Evolutionary conservation across 2,797 vertebrate species (phyloP).

Genomic region (Enteromius viviparus): DNA sequence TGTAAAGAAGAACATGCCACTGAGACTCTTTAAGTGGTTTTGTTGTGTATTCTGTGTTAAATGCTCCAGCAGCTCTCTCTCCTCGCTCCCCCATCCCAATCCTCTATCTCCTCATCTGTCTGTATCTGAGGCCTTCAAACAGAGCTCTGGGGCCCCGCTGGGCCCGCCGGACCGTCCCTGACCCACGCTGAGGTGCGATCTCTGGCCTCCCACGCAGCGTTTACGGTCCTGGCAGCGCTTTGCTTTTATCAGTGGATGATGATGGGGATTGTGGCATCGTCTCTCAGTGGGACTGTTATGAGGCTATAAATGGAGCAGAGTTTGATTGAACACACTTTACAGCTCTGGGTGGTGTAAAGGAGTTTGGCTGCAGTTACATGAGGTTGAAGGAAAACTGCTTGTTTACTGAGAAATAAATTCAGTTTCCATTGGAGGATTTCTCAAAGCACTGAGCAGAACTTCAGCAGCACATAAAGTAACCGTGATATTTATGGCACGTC

Average conservation of each 20-base stretch:
- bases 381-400: not conserved
- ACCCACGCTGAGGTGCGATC: conserved; percentile 71
- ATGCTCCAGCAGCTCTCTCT: not conserved
- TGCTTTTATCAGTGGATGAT: conserved; percentile 71
- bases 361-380: not conserved
- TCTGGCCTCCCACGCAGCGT: conserved; percentile 51
- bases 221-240: conserved; percentile 77
- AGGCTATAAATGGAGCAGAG: conserved; percentile 21
- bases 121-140: conserved; percentile 55
- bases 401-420: not conserved
- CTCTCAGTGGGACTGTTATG: conserved; percentile 31
- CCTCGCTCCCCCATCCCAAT: conserved; percentile 12
- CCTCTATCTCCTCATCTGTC: conserved; percentile 58
- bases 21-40: not conserved
- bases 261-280: conserved; percentile 43
- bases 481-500: not conserved
- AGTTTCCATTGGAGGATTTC: not conserved
- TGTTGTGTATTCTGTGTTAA: not conserved
- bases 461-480: not conserved
- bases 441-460: not conserved
- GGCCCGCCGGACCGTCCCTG: conserved; percentile 58
- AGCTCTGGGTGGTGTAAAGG: not conserved
- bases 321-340: conserved; percentile 13
- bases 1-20: not conserved
- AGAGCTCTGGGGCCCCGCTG: conserved; percentile 57